Evolutionary conservation across 92 coral and sea anemone species (phyloP).

Genomic region (Bergia sp.): DNA sequence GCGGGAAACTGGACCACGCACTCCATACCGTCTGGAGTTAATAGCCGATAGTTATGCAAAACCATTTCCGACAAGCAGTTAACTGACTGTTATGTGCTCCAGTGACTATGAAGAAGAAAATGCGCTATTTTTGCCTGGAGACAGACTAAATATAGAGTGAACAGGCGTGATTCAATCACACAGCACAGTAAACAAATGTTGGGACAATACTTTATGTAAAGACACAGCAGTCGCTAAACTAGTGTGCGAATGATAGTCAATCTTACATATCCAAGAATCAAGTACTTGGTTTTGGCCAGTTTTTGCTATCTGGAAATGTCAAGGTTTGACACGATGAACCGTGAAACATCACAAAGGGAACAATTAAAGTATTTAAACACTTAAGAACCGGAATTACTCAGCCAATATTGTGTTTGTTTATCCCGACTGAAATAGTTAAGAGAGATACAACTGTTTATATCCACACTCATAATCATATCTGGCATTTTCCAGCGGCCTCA

Average conservation of each 20-base stretch:
- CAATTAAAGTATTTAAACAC: not conserved
- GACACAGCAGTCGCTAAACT: not conserved
- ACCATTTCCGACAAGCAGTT: not conserved
- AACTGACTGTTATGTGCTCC: not conserved
- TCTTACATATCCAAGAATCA: not conserved
- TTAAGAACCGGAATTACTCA: not conserved
- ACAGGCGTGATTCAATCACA: not conserved
- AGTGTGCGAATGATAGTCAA: not conserved
- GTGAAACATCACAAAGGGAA: not conserved
- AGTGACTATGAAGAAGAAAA: constrained; percentile 1
- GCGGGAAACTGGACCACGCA: not conserved
- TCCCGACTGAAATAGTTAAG: no score
- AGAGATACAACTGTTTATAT: no score
- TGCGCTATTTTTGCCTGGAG: not conserved
- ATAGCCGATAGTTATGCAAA: no score
- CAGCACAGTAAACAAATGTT: not conserved
- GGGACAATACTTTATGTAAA: not conserved
- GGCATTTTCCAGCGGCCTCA: not conserved
- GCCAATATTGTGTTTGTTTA: not conserved
- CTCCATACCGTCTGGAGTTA: not conserved
- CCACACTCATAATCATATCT: not conserved
- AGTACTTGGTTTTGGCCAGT: not conserved
- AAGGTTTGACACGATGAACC: not conserved
- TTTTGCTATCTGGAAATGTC: not conserved
- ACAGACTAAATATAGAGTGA: constrained; percentile 7